Evolutionary conservation across 1,140 invertebrate genomes (phyloP).

Genomic region (Saxidomus purpurata): DNA sequence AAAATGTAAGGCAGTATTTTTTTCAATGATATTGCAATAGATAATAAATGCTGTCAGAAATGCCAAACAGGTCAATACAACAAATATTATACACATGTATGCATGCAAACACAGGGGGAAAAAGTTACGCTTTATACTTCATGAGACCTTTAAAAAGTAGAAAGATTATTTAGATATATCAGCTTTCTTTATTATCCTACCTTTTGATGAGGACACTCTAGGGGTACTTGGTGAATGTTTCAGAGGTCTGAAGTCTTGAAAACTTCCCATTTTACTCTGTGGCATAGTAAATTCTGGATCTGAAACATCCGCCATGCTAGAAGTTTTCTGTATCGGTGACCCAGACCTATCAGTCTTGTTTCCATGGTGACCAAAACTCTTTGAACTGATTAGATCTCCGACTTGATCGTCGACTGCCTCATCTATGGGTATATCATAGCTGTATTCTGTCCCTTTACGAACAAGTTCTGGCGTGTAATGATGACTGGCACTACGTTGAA

Average conservation of each 20-base stretch:
- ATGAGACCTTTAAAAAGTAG: too few relatives aligned
- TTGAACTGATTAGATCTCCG: background rate
- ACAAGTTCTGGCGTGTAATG: slow-evolving; percentile 32
- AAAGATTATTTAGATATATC: too few relatives aligned
- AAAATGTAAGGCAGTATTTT: too few relatives aligned
- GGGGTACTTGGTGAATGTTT: slow-evolving; percentile 31
- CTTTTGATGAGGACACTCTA: slow-evolving; percentile 38
- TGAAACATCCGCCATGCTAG: background rate
- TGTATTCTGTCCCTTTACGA: slow-evolving; percentile 13
- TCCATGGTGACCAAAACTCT: background rate
- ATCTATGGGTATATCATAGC: background rate
- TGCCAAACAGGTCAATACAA: too few relatives aligned
- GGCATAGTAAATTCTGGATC: slow-evolving; percentile 46
- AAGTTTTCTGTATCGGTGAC: background rate
- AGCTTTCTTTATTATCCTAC: too few relatives aligned
- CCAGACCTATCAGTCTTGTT: background rate
- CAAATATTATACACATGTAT: too few relatives aligned
- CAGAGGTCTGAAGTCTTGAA: slow-evolving; percentile 50
- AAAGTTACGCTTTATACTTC: too few relatives aligned
- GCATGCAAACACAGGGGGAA: too few relatives aligned
- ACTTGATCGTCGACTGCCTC: background rate
- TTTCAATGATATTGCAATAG: too few relatives aligned
- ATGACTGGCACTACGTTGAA: slow-evolving; percentile 11
- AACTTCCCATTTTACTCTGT: slow-evolving; percentile 52
- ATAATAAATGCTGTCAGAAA: too few relatives aligned